A percentile compares a stretch with the other conserved stretches of the same genome.
Evolutionary conservation across 2,888 invertebrate species (phyloP).

Genomic region (Alentia gelatinosa): DNA sequence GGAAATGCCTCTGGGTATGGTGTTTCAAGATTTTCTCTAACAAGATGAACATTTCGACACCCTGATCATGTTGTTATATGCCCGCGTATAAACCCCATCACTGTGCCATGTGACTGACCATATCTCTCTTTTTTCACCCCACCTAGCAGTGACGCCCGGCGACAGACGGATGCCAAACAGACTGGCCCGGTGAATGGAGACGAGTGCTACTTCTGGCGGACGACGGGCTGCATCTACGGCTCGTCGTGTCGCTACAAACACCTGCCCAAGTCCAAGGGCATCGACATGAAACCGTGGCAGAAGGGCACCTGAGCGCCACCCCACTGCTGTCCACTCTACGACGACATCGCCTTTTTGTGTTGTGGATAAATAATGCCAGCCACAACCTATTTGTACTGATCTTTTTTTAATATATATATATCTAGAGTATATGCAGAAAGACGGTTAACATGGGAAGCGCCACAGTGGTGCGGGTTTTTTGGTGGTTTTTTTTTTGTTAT

Average conservation of each 20-base stretch:
- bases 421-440: neutral
- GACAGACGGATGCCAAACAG: conserved; percentile 65
- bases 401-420: neutral
- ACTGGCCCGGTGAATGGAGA: conserved; percentile 81
- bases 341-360: neutral
- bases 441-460: too few species aligned
- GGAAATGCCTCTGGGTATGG: too few species aligned
- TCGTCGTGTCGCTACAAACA: conserved; percentile 81
- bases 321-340: neutral
- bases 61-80: too few species aligned
- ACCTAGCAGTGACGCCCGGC: neutral
- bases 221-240: conserved; percentile 81
- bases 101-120: too few species aligned
- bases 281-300: conserved; percentile 82
- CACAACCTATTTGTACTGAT: neutral
- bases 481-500: too few species aligned
- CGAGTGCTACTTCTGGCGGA: conserved; percentile 82
- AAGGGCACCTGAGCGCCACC: neutral
- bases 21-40: too few species aligned
- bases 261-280: conserved; percentile 80
- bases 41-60: too few species aligned
- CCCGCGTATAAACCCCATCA: too few species aligned
- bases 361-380: too few species aligned
- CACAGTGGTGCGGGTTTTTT: too few species aligned
- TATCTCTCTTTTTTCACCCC: too few species aligned